Base-by-base conservation (phyloP, 2,113 vertebrate species). In the Antechinus stuartii region DNA sequence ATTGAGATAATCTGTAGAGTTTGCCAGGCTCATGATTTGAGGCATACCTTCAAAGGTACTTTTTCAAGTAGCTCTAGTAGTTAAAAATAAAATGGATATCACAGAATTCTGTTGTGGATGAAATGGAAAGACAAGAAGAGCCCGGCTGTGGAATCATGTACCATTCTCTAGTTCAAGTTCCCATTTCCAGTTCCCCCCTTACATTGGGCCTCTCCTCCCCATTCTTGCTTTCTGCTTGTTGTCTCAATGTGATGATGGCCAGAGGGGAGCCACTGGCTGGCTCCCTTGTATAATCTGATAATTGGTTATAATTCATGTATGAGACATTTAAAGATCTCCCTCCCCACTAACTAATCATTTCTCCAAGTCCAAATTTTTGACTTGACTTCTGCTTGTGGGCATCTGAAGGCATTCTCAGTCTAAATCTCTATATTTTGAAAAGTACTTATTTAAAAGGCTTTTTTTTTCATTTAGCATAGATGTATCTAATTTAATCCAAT, bases 291-390 rank as follows among this genome's bases (percentile, higher is more conserved):
- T 97, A 97, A 97, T 93, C 95, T 8, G 0, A 56, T 96, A 96
- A 96, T 97, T 96, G 96, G 52, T 96, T 93, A 2, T 95, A 95
- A 97, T 96, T 93, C 27, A 8, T 54, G 57, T 96, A 93, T 92
- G 95, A 96, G 95, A 97, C 95, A 96, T 95, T 97, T 97, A 95
- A 95, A 97, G 97, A 95, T 91, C 96, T 92, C 94, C 95, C 92
- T 97, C 92, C 54, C 91, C 50, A 92, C 93, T 96, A 95, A 96
- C 68, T 92, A 94, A 97, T 96, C 93, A 91, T 76, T 22, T 97
- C 92, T 93, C 91, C 90, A 92, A 54, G 52, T 42, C 90, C 30
- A 95, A 56, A 91, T 93, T 96, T 96, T 90, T 92, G 92, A 94
- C 93, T 93, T 95, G 95, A 89, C 54, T 93, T 96, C 89, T 94